Base-by-base conservation (phyloP, 2,797 vertebrate genomes). In the Rhynchonycteris naso region DNA sequence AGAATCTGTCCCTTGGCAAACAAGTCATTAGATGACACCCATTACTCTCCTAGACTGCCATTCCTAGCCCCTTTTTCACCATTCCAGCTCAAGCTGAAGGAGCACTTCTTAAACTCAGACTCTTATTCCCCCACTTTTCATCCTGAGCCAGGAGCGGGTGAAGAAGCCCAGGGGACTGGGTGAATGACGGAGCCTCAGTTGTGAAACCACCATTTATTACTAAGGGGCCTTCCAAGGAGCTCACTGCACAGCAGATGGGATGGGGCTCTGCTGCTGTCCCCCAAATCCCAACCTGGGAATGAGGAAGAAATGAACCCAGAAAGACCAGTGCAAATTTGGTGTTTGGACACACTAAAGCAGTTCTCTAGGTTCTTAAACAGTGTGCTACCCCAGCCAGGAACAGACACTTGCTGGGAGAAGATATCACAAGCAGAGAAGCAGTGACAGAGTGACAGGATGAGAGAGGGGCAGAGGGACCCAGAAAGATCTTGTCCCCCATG, bases 201-300 rank as follows among this genome's bases (percentile, higher is more conserved):
- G 85, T 94, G 94, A 93, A 96, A 93, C 52, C 63, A 93, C 93
- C 78, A 96, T 96, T 96, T 97, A 96, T 96, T 97, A 96, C 86
- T 96, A 93, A 93, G 79, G 93, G 71, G 52, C 69, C 79, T 86
- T 89, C 54, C 69, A 87, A 65, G 56, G 85, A 85, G 82, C 84
- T 95, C 66, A 69, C 26, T 38, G 71, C 63, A 61, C 65, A 61
- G 35, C 66, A 81, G 50, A 82, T 19, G 43, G 59, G 66, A 93
- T 66, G 50, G 52, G 68, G 56, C 33, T 78, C 72, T 91, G 68
- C n/a, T 18, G 24, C 75, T 9, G 8, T 21, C 75, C 8, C 8
- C n/a, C 22, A 30, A 43, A 21, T 38, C 72, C 16, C 28, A 68
- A 58, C 28, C 74, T 35, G 43, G 71, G 43, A 79, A 56, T 90